These are phyloP conservation scores for Dromococcyx pavoninus DNA, from an alignment of 2,797 vertebrate genomes.

Conservation along the genomic window DNA sequence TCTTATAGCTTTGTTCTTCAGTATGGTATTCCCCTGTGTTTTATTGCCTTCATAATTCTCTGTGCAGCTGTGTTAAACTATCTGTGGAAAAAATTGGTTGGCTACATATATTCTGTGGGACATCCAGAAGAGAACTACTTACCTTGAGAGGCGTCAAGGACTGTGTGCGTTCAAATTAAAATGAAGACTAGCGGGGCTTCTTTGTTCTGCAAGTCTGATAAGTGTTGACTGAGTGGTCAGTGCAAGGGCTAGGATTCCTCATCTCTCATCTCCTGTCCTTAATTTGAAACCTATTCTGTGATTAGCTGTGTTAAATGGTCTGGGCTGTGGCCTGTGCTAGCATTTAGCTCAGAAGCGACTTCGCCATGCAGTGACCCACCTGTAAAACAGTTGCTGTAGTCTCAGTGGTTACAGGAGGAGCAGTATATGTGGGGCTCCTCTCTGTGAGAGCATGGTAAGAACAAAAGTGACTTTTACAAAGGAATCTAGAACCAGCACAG, in stretches of 20 bases:
- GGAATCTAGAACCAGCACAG: not conserved
- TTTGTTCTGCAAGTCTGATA: not conserved
- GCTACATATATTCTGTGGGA: not conserved
- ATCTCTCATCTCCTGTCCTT: not conserved
- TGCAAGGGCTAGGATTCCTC: not conserved
- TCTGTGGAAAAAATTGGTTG: not conserved
- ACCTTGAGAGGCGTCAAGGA: not conserved
- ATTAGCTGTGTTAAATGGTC: not conserved
- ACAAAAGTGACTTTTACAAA: not conserved
- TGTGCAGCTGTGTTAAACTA: slow-evolving; percentile 17
- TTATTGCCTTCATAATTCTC: not conserved
- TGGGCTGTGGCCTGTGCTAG: not conserved
- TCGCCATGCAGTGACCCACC: not conserved
- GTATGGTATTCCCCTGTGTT: not conserved
- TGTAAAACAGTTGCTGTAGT: not conserved
- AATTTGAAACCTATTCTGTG: not conserved
- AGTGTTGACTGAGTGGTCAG: not conserved
- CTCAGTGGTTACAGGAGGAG: not conserved
- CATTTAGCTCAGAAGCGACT: not conserved
- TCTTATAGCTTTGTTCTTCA: not conserved
- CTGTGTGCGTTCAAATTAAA: not conserved
- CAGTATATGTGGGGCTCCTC: not conserved
- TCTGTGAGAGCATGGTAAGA: not conserved
- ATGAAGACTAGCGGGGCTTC: not conserved
- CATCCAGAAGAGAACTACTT: not conserved